Base-by-base conservation (phyloP, 1,140 invertebrate genomes). In the Mylabris phalerata region DNA sequence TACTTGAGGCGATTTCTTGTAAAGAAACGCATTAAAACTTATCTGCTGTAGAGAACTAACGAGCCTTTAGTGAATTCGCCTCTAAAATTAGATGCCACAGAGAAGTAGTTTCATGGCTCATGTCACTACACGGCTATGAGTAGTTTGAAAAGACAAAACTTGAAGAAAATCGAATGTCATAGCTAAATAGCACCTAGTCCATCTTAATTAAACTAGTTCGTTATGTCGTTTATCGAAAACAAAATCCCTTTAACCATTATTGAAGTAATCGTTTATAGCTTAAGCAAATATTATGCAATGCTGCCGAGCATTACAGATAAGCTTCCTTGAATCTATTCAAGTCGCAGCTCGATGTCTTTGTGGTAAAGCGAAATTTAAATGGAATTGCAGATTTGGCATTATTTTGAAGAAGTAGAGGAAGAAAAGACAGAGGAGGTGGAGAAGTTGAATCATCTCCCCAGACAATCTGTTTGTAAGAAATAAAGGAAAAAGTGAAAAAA, bases 51-150 rank as follows among this genome's bases (percentile, higher is more conserved):
- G 51, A 44, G 51, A 54, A 54, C 51, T 54, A 54, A 54, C 51
- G 51, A 54, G 51, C 45, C 51, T 54, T 54, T 54, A 54, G 51
- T 54, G 51, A 54, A 54, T 54, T 54, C 51, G 46, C 51, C 42
- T 54, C 42, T 54, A 54, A 54, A 54, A 54, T 54, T 54, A 54
- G 51, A 44, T 54, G 41, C 51, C 51, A 46, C 51, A 54, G 46
- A 54, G 51, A 54, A 54, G 51, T 54, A 54, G 51, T 54, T 54
- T 54, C 51, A 54, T 54, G 51, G 51, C 51, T 54, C 51, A 54
- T 54, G 51, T 54, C 51, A 46, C 46, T 32, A 19, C 19, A 19
- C 19, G 41, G 42, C 51, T 43, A 54, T 54, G 51, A 54, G 51
- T 38, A 54, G 51, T 54, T 54, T 32, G 4, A 2, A 32, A 32